Evolutionary conservation across 2,888 invertebrate genomes (phyloP), one percentile per base, ranked within the genome.

Genomic region (Drosophila colorata): DNA sequence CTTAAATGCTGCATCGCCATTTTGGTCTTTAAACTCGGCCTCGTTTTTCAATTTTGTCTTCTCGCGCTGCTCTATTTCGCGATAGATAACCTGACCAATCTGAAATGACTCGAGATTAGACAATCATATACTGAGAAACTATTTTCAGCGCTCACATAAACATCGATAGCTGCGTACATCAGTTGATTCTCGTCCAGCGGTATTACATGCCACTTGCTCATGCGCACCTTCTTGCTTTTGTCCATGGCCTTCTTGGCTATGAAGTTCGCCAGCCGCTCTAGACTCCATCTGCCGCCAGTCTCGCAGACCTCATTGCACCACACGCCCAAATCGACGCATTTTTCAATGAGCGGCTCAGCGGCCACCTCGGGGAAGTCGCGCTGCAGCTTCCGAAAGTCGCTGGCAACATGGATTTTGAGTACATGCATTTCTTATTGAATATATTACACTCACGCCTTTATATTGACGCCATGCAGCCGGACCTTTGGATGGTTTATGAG

Each of bases 91-190:
- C 73, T 92, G 92, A 0, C 92, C 91, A 77, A 92, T 92, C 92
- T 92, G 25, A 14, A 72, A 74, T 2, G 8, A 41, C 3, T 16
- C 2, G 43, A 11, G n/a, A 18, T 31, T 5, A 23, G 2, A 3
- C 9, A 35, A 6, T 5, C 9, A 6, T 13, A 1, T 6, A 1
- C 2, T n/a, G 2, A 4, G 1, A 16, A 23, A 14, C 0, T 0
- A 4, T 20, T 31, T 46, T 49, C 23, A 5, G 9, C 38, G 91
- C 94, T 92, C 91, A 95, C 95, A 91, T 94, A 95, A 78, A 95
- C 94, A 92, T 95, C 95, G 46, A 94, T 94, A 7, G 95, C 94
- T 25, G 95, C 95, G 90, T 95, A 95, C 66, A 90, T 88, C 83
- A 93, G 91, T 87, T 95, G 95, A 20, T 92, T 92, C 66, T 93